Evolutionary conservation across 2,797 vertebrate species (phyloP).

Genomic region (Pempheris klunzingeri): DNA sequence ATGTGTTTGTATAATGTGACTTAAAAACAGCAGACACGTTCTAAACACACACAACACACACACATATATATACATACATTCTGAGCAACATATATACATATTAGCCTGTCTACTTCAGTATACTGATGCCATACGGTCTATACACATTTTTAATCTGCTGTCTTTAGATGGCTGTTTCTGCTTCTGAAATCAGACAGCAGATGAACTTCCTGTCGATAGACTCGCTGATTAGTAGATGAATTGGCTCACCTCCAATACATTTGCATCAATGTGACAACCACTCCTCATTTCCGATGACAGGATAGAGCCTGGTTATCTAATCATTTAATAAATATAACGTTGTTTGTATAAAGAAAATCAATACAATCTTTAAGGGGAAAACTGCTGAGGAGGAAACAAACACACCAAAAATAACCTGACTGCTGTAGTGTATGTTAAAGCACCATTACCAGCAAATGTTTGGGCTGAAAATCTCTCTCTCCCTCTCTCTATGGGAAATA

Average conservation of each 20-base stretch:
- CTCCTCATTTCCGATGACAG: not conserved
- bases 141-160: constrained; percentile 18
- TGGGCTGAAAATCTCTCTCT: not conserved
- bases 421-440: not conserved
- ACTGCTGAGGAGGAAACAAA: not conserved
- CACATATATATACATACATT: constrained; percentile 30
- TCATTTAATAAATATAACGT: not conserved
- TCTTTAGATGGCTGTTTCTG: constrained; percentile 6
- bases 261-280: not conserved
- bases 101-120: constrained; percentile 6
- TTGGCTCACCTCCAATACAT: not conserved
- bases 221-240: not conserved
- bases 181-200: constrained; percentile 6
- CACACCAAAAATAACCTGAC: not conserved
- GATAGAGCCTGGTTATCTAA: not conserved
- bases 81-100: constrained; percentile 1
- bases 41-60: constrained; percentile 28
- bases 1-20: constrained; percentile 59
- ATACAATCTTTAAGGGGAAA: not conserved
- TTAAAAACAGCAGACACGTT: constrained; percentile 51
- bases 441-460: not conserved
- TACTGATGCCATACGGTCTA: constrained; percentile 4
- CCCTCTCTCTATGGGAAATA: not conserved
- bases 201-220: not conserved
- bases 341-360: not conserved